Evolutionary conservation across 1,140 invertebrate genomes (phyloP), one percentile per base, ranked within the genome.

Genomic region (Drosophila navojoa): DNA sequence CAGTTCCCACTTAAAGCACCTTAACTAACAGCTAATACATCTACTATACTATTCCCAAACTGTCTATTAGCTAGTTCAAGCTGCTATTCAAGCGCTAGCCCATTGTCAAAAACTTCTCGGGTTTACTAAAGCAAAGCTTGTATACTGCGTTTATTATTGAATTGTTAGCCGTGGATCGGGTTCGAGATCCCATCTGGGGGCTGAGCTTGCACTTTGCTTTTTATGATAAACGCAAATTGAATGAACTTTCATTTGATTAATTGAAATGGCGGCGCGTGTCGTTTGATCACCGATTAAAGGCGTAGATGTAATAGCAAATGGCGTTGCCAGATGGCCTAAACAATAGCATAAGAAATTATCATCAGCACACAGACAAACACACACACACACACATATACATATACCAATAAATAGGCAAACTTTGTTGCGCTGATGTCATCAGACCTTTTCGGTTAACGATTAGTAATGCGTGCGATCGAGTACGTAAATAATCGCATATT

Each of bases 341-440:
- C 35, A 38, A 7, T 7, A 60, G 5, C 38, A 27, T 11, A 22
- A 15, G 10, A 59, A 59, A 67, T 13, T n/a, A 25, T 13, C 10
- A 38, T 13, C 42, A 45, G 4, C 42, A 11, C 42, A 16, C n/a
- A 5, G n/a, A 16, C n/a, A 9, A 15, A 11, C 42, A 16, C n/a
- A 3, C 42, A 9, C 40, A 7, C 13, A 9, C 42, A 9, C 40
- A 7, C 13, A 9, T 15, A 9, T n/a, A 7, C 13, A 9, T 15
- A 9, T n/a, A 7, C 13, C 5, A 16, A 50, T 40, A 53, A 35
- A 50, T 32, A 59, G 27, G 45, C 38, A 29, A 58, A 71, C 61
- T 71, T 40, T 45, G 44, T 2, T 15, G 25, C 29, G 54, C 69
- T 71, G 69, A 71, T 71, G 69, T 71, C 70, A 72, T 67, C 54